Percentiles rank a stretch among this genome's conserved stretches.
These are phyloP conservation scores for Eriocheir sinensis DNA, from an alignment of 1,140 invertebrate genomes.

Conservation along the genomic window DNA sequence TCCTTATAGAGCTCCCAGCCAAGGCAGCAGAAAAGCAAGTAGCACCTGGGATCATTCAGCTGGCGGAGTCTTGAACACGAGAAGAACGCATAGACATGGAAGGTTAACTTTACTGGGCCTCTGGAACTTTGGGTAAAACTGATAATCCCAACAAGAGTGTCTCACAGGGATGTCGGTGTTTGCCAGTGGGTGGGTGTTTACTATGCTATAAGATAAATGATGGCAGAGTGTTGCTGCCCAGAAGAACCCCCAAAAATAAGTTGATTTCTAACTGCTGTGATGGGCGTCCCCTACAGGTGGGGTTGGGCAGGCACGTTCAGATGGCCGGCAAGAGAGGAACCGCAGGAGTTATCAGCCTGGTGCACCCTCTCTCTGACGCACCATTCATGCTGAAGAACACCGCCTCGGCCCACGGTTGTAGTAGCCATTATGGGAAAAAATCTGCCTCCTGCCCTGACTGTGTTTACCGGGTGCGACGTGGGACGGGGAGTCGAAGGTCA, in stretches of 20 bases:
- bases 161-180: neutral
- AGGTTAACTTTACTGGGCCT: constrained; percentile 1
- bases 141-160: neutral
- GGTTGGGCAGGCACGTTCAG: constrained; percentile 72
- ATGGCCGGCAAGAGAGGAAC: constrained; percentile 69
- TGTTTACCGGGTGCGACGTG: neutral
- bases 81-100: neutral
- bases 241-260: constrained; percentile 24
- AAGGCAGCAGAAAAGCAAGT: neutral
- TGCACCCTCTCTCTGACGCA: constrained; percentile 58
- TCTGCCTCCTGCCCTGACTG: constrained; percentile 61
- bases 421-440: constrained; percentile 65
- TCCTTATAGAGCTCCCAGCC: neutral
- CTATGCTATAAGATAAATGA: neutral
- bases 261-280: constrained; percentile 40
- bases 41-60: neutral
- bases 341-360: constrained; percentile 62
- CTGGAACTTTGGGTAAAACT: neutral
- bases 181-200: neutral
- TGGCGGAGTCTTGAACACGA: neutral
- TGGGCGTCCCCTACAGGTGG: constrained; percentile 77
- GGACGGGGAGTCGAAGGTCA: constrained; percentile 7
- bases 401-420: constrained; percentile 48
- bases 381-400: constrained; percentile 55
- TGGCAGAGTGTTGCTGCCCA: neutral